Base-by-base conservation (phyloP, 2,888 invertebrate genomes). In the Caenorhabditis japonica region DNA sequence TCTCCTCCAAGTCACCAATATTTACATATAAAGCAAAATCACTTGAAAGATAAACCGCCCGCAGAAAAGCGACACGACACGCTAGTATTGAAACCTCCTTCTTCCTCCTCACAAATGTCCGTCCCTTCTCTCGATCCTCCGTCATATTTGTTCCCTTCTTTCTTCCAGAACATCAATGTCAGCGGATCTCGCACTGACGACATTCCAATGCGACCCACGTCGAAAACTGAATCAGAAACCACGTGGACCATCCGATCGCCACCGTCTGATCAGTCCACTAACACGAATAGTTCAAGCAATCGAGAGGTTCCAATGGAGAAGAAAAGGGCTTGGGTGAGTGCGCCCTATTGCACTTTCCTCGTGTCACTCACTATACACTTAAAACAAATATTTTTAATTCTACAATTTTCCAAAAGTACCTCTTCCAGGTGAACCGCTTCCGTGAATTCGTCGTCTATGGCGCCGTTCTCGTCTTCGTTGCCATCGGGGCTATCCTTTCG, bases 381-480 rank as follows among this genome's bases (percentile, higher is more conserved):
- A n/a, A n/a, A n/a, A n/a, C n/a, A n/a, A n/a, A n/a, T n/a, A n/a
- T n/a, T n/a, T n/a, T n/a, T n/a, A n/a, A n/a, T n/a, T n/a, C n/a
- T n/a, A n/a, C n/a, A n/a, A n/a, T n/a, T n/a, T n/a, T n/a, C n/a
- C n/a, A n/a, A n/a, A n/a, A n/a, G n/a, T n/a, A n/a, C n/a, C n/a
- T n/a, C 12, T 72, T 73, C n/a, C 73, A 73, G 73, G 58, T 60
- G 0, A 66, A 73, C 17, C 66, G 60, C 0, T 66, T 73, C 66
- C 66, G 73, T 3, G 73, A 73, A 30, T 53, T 66, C 23, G 52
- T 66, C 27, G 73, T 73, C 39, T 66, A 60, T 33, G 60, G 55
- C 4, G 66, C 73, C 13, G 73, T 73, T 7, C 33, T 64, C 4
- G 46, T 53, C 17, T 71, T 71, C 36, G 33, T 71, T 8, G 46